A percentile compares a stretch with the other conserved stretches of the same genome.
Conservation (phyloP, 2,113 vertebrate species). For the Psilopogon haemacephalus region DNA sequence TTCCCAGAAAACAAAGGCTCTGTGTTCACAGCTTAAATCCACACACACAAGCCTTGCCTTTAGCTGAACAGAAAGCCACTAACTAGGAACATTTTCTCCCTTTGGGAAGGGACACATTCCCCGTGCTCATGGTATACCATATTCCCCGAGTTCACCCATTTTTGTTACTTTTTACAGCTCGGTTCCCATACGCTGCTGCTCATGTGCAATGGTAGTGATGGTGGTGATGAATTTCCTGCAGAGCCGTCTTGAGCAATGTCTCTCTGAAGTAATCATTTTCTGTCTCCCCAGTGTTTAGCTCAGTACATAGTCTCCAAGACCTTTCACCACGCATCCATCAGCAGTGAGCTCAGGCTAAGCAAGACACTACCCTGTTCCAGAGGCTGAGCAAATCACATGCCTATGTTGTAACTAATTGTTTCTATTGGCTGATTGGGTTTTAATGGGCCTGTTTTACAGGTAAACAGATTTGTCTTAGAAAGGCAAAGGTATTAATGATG, state of each 20-base stretch:
- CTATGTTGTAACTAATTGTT: conserved; percentile 48
- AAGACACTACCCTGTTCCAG: conserved; percentile 36
- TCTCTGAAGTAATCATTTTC: conserved; percentile 58
- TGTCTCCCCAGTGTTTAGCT: conserved; percentile 55
- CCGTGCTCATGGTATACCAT: neutral
- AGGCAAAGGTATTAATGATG: conserved; percentile 9
- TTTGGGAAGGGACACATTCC: conserved; percentile 14
- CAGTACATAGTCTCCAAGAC: conserved; percentile 28
- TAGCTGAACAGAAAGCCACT: neutral
- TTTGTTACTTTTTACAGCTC: conserved; percentile 56
- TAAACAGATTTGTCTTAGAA: conserved; percentile 62
- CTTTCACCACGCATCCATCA: conserved; percentile 51
- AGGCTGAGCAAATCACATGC: conserved; percentile 20
- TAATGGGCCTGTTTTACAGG: conserved; percentile 56
- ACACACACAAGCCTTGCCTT: neutral
- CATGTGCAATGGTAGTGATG: conserved; percentile 49
- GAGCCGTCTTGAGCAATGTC: conserved; percentile 63
- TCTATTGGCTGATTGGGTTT: conserved; percentile 58
- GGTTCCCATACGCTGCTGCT: conserved; percentile 59
- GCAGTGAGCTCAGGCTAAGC: conserved; percentile 20
- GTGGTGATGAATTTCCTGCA: conserved; percentile 59
- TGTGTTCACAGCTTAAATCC: conserved; percentile 13
- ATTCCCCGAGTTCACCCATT: conserved; percentile 51
- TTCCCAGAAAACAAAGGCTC: conserved; percentile 27
- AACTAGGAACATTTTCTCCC: conserved; percentile 28